Evolutionary conservation across 1,140 invertebrate species (phyloP), one percentile per base, ranked within the genome.

Genomic region (Eufriesea mexicana): DNA sequence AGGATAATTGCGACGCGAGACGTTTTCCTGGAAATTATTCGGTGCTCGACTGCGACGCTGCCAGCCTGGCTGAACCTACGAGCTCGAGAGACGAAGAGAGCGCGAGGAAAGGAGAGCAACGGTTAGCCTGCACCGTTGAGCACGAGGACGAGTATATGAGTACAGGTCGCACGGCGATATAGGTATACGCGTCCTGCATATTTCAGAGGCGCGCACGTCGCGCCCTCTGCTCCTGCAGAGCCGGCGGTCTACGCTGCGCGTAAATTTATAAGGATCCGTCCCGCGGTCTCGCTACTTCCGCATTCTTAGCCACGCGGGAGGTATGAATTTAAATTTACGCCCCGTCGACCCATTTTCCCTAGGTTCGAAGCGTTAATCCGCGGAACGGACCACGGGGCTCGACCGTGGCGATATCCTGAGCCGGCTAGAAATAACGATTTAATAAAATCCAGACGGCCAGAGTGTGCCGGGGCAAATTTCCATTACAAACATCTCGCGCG

Each of bases 241-340:
- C 42, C 49, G 73, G 57, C 42, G 35, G 59, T 61, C 45, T n/a
- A 51, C 49, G 51, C 62, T 35, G 25, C 73, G 57, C 61, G 68
- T 85, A 57, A 88, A 90, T 90, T 87, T 87, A 78, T 84, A 83
- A 87, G 73, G 79, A 83, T 61, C 35, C 35, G 35, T 35, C 0
- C 47, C 25, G 59, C 49, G n/a, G 16, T 42, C n/a, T 23, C 42
- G n/a, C 18, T 67, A 42, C 59, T 86, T 74, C 66, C 73, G 64
- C 68, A 86, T 84, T 80, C 82, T 77, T 47, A 64, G 55, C 73
- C 87, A 85, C 86, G 81, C 67, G 89, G 82, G 89, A 85, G 66
- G 64, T 84, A 87, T 89, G 85, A 90, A 90, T 90, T 87, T 87
- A 87, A 81, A 90, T 85, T 84, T 83, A 81, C 45, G 55, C 35